Base-by-base conservation (phyloP, 1,140 invertebrate species). In the Cotesia typhae region DNA sequence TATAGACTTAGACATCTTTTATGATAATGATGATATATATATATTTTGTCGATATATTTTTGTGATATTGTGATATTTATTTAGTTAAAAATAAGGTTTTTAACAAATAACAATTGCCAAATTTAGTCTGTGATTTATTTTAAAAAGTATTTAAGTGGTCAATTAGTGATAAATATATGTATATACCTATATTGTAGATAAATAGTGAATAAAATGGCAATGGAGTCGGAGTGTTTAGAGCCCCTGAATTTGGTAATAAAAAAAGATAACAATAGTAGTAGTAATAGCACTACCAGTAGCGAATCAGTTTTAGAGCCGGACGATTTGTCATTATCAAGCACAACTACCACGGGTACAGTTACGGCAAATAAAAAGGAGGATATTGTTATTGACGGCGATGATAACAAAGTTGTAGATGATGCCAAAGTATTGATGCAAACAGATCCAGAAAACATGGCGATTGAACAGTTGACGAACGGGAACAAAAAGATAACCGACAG, bases 191-290 rank as follows among this genome's bases (percentile, higher is more conserved):
- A 35, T 28, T 28, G 28, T 28, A 28, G 28, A 28, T 28, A 28
- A 28, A 28, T 28, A 37, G 57, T 47, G 64, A 63, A 51, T 59
- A 73, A 74, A 57, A 68, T 79, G 83, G 85, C 82, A 75, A 87
- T 87, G 85, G 85, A 87, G 85, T 81, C 85, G 81, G 85, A 87
- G 75, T 87, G 80, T 64, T 75, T 83, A 74, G 85, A 87, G 71
- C 85, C 85, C 79, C 77, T 87, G 75, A 87, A 87, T 77, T 78
- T 87, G 75, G 85, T 87, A 75, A 86, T 87, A 57, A 87, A 87
- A 75, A 87, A 87, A 76, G 77, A 84, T 78, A 78, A 75, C 67
- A 75, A 60, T 70, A 60, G 12, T 38, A 38, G 12, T 38, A 47
- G 69, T 28, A 59, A 61, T 57, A 59, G 52, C 28, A 78, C 74